These are phyloP conservation scores for Enteromius mattozi DNA, from an alignment of 2,797 vertebrate species.

Conservation along the genomic window DNA sequence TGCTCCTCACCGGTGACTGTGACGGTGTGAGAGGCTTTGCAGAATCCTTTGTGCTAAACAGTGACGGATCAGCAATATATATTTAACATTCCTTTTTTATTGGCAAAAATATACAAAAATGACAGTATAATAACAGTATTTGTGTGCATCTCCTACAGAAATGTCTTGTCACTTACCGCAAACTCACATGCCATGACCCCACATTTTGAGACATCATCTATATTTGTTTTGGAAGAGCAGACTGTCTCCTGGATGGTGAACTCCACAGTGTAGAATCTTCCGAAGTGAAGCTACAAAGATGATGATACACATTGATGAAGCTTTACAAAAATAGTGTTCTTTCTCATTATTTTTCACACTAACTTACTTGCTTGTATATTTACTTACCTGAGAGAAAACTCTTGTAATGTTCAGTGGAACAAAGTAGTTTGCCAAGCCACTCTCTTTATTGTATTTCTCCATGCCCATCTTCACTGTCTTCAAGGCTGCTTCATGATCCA, in stretches of 20 bases:
- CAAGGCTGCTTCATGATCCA: conserved; percentile 44
- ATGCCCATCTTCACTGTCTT: conserved; percentile 62
- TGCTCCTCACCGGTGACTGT: background rate
- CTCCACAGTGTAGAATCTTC: conserved; percentile 53
- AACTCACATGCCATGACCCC: conserved; percentile 77
- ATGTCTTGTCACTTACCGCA: conserved; percentile 70
- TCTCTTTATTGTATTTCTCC: conserved; percentile 76
- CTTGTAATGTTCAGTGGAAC: conserved; percentile 66
- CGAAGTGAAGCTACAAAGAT: conserved; percentile 48
- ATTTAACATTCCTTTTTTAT: background rate
- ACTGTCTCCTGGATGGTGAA: conserved; percentile 65
- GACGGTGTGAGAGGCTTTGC: conserved; percentile 58
- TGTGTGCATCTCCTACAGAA: background rate
- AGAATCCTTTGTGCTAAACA: conserved; percentile 79
- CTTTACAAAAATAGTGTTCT: background rate
- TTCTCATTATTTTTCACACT: background rate
- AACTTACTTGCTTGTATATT: background rate
- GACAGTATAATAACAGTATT: background rate
- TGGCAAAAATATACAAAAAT: background rate
- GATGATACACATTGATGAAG: background rate
- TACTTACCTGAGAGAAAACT: conserved; percentile 62
- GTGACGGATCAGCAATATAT: background rate
- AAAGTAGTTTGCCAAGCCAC: conserved; percentile 67
- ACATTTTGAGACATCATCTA: conserved; percentile 60
- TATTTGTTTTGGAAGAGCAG: conserved; percentile 62